Base-by-base conservation (phyloP, 2,113 vertebrate genomes). In the Chloropsis hardwickii region DNA sequence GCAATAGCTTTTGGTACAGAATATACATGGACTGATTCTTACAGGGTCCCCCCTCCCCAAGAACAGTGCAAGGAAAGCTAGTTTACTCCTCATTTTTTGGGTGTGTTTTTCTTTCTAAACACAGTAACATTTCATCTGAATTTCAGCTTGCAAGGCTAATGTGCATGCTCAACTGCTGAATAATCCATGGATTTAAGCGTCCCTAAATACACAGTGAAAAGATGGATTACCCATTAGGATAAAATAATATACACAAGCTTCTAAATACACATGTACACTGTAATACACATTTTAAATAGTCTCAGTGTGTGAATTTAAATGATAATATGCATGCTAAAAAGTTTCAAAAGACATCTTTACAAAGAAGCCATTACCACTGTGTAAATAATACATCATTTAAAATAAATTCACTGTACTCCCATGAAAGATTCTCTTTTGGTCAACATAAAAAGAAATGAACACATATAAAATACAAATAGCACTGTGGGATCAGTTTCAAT, bases 141-240 rank as follows among this genome's bases (percentile, higher is more conserved):
- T 96, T 92, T 96, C 81, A 91, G 95, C 54, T 70, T 67, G 70
- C 58, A 72, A 69, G 92, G 29, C 60, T 81, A 91, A 91, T 8
- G 31, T 94, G 86, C 81, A 81, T 15, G 35, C 79, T 86, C 84
- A 86, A 74, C 95, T 92, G 88, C 76, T 95, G 90, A 96, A 92
- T 96, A 97, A 97, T 94, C 97, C 91, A 86, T 83, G 84, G 93
- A 94, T 96, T 95, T 96, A 95, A 95, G 88, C 88, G 86, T 95
- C 90, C 90, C 96, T 97, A 97, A 97, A 97, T 92, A 96, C 86
- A 93, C 86, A 94, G 81, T 65, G 84, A 97, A 95, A 97, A 97
- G 93, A 97, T 86, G 76, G 90, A 97, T 97, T 94, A 95, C 94
- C 88, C 94, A 95, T 97, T 97, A 97, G 93, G 96, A 92, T 92